A percentile compares a stretch with the other conserved stretches of the same genome.
phyloP scores from a whole-genome alignment of 2,797 vertebrate genomes.

The Chelonia mydas region DNA sequence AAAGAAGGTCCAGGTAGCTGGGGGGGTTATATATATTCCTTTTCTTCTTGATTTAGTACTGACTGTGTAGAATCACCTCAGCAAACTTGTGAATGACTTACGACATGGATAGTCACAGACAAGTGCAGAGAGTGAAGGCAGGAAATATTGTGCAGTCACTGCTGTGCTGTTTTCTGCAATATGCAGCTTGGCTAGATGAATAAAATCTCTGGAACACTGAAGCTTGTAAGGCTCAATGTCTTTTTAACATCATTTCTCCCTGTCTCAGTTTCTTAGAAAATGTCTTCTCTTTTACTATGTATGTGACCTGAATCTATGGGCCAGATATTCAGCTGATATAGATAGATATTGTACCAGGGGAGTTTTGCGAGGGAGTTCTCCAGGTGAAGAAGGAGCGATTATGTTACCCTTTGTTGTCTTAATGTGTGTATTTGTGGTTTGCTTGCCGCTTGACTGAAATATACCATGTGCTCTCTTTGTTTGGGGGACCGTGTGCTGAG shows the following conservation, averaged over 20 bases:
- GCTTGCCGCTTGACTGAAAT: too few species aligned
- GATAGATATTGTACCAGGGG: too few species aligned
- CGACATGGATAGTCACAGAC: background rate
- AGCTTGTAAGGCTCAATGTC: background rate
- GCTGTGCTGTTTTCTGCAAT: slow-evolving; percentile 42
- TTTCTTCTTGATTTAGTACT: background rate
- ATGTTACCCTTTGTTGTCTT: too few species aligned
- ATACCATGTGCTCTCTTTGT: too few species aligned
- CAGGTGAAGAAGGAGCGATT: too few species aligned
- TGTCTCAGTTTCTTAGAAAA: background rate
- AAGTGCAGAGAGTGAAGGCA: background rate
- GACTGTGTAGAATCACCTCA: slow-evolving; percentile 30
- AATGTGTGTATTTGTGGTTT: too few species aligned
- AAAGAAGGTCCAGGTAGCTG: slow-evolving; percentile 23
- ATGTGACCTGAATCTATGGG: background rate
- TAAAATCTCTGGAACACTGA: background rate
- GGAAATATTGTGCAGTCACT: background rate
- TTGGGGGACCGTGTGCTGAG: too few species aligned
- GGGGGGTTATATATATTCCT: accelerated
- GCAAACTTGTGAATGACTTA: slow-evolving; percentile 48
- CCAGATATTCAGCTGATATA: background rate
- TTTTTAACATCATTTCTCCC: background rate
- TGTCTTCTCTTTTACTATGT: background rate
- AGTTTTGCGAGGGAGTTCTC: too few species aligned
- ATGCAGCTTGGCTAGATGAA: slow-evolving; percentile 47